These are phyloP conservation scores for Acrocephalus scirpaceus DNA, from an alignment of 2,797 vertebrate species.

Conservation along the genomic window DNA sequence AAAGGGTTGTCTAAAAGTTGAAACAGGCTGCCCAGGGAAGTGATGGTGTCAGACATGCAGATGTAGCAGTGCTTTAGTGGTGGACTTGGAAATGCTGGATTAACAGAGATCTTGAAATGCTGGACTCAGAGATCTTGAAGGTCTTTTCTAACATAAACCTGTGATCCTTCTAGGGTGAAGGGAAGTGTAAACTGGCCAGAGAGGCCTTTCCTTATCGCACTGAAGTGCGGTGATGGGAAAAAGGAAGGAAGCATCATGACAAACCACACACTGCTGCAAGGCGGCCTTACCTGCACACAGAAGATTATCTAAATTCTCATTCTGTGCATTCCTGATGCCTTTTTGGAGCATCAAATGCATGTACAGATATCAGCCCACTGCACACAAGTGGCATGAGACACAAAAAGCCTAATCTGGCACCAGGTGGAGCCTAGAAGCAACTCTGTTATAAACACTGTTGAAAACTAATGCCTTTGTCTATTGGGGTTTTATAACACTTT, in stretches of 20 bases:
- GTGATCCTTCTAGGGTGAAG: not conserved
- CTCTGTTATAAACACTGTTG: not conserved
- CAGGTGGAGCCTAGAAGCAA: not conserved
- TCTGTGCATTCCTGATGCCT: not conserved
- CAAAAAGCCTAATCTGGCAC: not conserved
- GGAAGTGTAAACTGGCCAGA: not conserved
- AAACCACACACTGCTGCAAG: not conserved
- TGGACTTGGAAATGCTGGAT: not conserved
- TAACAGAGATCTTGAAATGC: too few species aligned
- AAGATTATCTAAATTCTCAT: not conserved
- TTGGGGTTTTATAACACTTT: not conserved
- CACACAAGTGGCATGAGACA: fast-evolving
- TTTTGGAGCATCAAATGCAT: fast-evolving
- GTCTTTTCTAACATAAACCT: not conserved
- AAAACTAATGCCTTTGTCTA: not conserved
- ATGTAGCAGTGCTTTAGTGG: not conserved
- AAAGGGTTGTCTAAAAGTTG: not conserved
- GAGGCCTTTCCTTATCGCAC: not conserved
- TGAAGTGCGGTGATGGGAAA: not conserved
- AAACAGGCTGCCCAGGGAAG: not conserved
- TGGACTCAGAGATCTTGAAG: not conserved
- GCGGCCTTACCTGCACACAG: not conserved
- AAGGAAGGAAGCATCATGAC: fast-evolving
- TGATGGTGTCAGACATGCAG: not conserved
- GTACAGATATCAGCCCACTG: not conserved